Evolutionary conservation across 2,888 invertebrate species (phyloP).

Genomic region (Cyclophora albipunctata): DNA sequence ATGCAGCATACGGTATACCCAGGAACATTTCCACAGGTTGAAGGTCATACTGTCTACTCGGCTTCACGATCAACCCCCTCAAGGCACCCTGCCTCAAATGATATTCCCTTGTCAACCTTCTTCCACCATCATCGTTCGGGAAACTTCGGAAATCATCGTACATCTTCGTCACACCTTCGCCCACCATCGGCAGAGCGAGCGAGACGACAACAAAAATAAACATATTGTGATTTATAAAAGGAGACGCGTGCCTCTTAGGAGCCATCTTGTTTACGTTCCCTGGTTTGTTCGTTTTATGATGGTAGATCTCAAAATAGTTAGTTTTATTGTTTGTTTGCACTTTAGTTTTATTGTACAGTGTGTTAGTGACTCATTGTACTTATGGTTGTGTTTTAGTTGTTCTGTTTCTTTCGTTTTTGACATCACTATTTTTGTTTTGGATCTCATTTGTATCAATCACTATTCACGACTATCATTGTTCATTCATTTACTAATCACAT

Average conservation of each 20-base stretch:
- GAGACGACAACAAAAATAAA: constrained; percentile 70
- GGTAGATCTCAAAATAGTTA: constrained; percentile 50
- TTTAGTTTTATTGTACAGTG: constrained; percentile 43
- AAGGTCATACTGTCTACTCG: constrained; percentile 76
- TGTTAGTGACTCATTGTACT: constrained; percentile 38
- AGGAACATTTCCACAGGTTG: constrained; percentile 83
- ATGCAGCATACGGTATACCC: constrained; percentile 88
- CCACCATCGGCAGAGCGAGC: constrained; percentile 58
- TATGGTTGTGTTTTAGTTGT: constrained; percentile 20
- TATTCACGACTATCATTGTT: too few relatives aligned
- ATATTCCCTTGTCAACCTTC: constrained; percentile 75
- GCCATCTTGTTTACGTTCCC: constrained; percentile 66
- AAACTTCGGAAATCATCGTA: constrained; percentile 49
- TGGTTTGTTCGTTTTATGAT: constrained; percentile 49
- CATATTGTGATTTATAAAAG: constrained; percentile 62
- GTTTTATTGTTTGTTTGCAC: constrained; percentile 59
- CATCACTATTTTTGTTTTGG: constrained; percentile 4
- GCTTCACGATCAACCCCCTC: constrained; percentile 80
- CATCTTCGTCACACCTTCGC: constrained; percentile 51
- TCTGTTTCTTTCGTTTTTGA: constrained; percentile 5
- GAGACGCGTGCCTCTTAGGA: constrained; percentile 53
- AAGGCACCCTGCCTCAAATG: constrained; percentile 80
- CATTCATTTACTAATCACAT: too few relatives aligned
- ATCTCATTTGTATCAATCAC: too few relatives aligned
- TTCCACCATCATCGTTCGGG: constrained; percentile 47